Evolutionary conservation across 2,113 vertebrate genomes (phyloP).

Genomic region (Regulus satrapa): DNA sequence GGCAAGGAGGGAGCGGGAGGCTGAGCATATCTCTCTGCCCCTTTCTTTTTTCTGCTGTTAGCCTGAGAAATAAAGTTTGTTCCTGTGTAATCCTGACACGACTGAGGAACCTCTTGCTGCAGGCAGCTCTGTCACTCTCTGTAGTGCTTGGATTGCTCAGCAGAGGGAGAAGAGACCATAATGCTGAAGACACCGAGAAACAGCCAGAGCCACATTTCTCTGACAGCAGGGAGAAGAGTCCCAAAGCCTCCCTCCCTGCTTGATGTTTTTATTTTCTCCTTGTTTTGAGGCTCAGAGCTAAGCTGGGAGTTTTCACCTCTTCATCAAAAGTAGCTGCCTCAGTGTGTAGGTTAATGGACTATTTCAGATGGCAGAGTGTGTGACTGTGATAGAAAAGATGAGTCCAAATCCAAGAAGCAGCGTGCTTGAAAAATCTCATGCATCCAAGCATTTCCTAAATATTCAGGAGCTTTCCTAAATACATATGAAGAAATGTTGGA

Average conservation of each 20-base stretch:
- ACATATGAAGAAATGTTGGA: background rate
- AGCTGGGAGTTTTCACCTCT: background rate
- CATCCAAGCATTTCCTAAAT: background rate
- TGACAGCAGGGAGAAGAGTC: background rate
- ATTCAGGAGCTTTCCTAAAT: background rate
- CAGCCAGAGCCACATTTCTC: background rate
- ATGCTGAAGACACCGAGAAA: background rate
- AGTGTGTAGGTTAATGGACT: background rate
- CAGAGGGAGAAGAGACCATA: conserved; percentile 48
- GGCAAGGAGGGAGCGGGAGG: background rate
- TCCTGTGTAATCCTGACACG: background rate
- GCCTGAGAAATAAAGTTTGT: background rate
- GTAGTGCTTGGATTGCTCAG: conserved; percentile 58
- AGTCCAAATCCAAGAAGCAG: background rate
- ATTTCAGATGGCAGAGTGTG: background rate
- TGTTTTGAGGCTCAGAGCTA: background rate
- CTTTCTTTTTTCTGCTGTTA: background rate
- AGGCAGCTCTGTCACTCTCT: background rate
- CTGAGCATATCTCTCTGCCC: background rate
- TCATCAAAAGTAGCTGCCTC: background rate
- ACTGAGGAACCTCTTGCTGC: background rate
- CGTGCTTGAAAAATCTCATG: background rate
- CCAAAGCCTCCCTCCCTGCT: background rate
- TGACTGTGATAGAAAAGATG: background rate
- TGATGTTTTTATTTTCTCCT: background rate